Conservation (phyloP, 2,888 invertebrate genomes). For the Harpalus rubripes region DNA sequence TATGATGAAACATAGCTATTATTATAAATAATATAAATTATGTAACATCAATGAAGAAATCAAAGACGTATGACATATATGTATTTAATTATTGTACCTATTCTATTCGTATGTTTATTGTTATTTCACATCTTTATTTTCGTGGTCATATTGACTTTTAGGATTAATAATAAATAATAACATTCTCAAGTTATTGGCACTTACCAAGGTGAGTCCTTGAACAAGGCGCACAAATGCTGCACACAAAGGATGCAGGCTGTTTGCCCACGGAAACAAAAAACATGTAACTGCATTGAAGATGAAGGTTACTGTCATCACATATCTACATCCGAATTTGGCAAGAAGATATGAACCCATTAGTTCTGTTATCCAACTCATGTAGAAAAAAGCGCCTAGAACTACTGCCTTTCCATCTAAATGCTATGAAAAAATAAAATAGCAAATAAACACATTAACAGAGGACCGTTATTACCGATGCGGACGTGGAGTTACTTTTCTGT, state of each 20-base stretch:
- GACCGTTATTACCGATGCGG: constrained; percentile 13
- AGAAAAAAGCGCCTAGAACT: constrained; percentile 33
- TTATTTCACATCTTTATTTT: too few relatives aligned
- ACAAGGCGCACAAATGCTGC: constrained; percentile 40
- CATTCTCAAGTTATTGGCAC: not conserved
- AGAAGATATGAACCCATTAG: constrained; percentile 32
- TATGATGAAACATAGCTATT: too few relatives aligned
- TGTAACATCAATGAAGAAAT: too few relatives aligned
- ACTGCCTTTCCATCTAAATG: constrained; percentile 42
- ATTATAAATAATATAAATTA: too few relatives aligned
- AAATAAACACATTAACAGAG: not conserved
- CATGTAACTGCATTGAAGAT: constrained; percentile 16
- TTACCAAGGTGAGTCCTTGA: constrained; percentile 53
- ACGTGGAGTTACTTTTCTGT: constrained; percentile 3
- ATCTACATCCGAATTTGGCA: constrained; percentile 48
- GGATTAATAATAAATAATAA: too few relatives aligned
- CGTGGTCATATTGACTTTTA: too few relatives aligned
- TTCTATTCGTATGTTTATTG: too few relatives aligned
- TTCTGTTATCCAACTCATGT: constrained; percentile 51
- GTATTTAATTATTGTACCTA: too few relatives aligned
- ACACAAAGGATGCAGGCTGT: constrained; percentile 42
- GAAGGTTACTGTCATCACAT: constrained; percentile 39
- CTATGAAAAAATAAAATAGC: not conserved
- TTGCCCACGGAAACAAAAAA: constrained; percentile 42
- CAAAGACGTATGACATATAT: too few relatives aligned